Evolutionary conservation across 1,140 invertebrate species (phyloP), one percentile per base, ranked within the genome.

Genomic region (Philotrypesis tridentata): DNA sequence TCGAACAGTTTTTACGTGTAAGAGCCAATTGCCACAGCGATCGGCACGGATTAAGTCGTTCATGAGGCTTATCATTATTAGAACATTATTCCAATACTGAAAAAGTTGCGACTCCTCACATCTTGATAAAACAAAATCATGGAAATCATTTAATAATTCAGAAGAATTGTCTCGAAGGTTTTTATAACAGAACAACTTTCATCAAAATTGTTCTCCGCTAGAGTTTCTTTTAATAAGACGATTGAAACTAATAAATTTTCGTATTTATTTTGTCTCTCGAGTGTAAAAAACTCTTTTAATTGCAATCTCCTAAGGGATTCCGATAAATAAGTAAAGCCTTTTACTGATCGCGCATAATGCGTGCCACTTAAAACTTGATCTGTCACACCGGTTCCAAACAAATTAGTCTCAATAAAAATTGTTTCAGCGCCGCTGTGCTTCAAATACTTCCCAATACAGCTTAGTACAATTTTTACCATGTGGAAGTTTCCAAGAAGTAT

Each of bases 371-470:
- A 61, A 25, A 83, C 68, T 79, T 85, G 79, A 17, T 85, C 75
- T 3, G 43, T 68, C 0, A 71, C 67, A 11, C 65, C 27, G 1
- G 70, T n/a, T 12, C 79, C 75, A 48, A 79, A 85, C 25, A 63
- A 40, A 29, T 68, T 40, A 1, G 70, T 83, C 55, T 85, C 82
- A 17, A 83, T 25, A 21, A 85, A 82, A 11, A 85, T 17, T 48
- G 79, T 43, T 79, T 85, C 82, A 29, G 76, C 71, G 4, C 79
- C 84, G 76, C 84, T 83, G 29, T 73, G 55, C 23, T 68, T 63
- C 17, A 85, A 29, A 71, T 83, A 85, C 65, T 83, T 83, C 8
- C 82, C 82, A 21, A 85, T 70, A 14, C 63, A 80, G 27, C n/a
- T 27, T 9, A 83, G 55, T 8, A 72, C 0, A 23, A 65, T 29